Evolutionary conservation across 2,797 vertebrate species (phyloP).

Genomic region (Tokudaia muenninki): DNA sequence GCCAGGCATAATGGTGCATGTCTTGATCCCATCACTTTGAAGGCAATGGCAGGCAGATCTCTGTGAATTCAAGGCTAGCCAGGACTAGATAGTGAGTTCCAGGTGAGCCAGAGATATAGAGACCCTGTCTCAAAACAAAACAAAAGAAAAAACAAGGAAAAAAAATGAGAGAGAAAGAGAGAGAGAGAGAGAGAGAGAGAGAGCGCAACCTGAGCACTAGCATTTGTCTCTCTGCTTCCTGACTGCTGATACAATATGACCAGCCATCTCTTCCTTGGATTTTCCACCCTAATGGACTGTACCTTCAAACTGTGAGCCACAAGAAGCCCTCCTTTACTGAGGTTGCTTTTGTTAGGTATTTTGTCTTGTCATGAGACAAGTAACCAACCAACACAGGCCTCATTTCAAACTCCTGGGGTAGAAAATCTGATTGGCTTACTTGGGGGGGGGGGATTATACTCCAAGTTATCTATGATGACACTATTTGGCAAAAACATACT

Average conservation of each 20-base stretch:
- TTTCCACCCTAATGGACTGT: background rate
- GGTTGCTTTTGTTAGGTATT: background rate
- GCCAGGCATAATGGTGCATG: background rate
- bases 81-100: background rate
- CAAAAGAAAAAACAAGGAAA: background rate
- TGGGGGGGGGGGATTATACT: too few species aligned
- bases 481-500: constrained; percentile 54
- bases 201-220: background rate
- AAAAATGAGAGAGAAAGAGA: background rate
- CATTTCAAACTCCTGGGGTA: constrained; percentile 33
- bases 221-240: background rate
- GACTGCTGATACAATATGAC: background rate
- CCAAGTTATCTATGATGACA: constrained; percentile 2
- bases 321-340: background rate
- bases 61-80: background rate
- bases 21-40: too few species aligned
- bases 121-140: background rate
- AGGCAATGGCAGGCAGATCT: background rate
- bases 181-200: background rate
- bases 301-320: background rate
- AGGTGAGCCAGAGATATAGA: background rate
- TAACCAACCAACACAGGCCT: background rate
- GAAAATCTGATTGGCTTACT: background rate
- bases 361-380: background rate
- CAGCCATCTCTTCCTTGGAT: background rate